phyloP scores from a whole-genome alignment of 2,888 invertebrate species.

The Cheilosia pagana region DNA sequence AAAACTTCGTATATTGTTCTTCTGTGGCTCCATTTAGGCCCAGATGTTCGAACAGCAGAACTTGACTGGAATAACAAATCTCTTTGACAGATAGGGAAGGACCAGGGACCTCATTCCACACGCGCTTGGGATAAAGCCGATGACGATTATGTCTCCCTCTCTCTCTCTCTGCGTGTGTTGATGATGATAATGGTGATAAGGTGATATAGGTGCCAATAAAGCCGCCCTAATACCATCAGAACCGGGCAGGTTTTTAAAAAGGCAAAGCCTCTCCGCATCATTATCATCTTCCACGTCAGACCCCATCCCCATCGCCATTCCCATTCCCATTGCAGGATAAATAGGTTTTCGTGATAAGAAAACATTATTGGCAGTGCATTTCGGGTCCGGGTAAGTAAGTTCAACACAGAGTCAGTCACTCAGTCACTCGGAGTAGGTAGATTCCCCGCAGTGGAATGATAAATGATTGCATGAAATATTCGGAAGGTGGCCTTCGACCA shows the following conservation, averaged over 20 bases:
- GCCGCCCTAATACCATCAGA: conserved; percentile 69
- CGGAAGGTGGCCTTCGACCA: conserved; percentile 61
- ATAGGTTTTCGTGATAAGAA: conserved; percentile 81
- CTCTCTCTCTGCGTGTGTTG: conserved; percentile 14
- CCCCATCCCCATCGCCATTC: conserved; percentile 41
- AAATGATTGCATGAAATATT: conserved; percentile 71
- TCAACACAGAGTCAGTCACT: conserved; percentile 58
- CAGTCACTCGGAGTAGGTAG: conserved; percentile 33
- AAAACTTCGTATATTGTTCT: conserved; percentile 68
- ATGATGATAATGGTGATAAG: conserved; percentile 71
- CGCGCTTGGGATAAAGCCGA: conserved; percentile 57
- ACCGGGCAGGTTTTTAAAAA: conserved; percentile 74
- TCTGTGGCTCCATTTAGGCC: conserved; percentile 65
- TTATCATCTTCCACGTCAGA: conserved; percentile 63
- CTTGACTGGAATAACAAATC: conserved; percentile 74
- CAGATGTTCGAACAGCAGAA: conserved; percentile 68
- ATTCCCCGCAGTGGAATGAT: conserved; percentile 66
- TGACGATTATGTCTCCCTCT: conserved; percentile 63
- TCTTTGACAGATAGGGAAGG: conserved; percentile 32
- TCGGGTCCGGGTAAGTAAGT: conserved; percentile 41
- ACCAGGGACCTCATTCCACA: conserved; percentile 6
- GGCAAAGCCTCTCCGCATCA: conserved; percentile 67
- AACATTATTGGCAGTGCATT: conserved; percentile 76
- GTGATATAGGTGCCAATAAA: conserved; percentile 74
- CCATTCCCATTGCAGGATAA: conserved; percentile 77